Conservation (phyloP, 2,113 vertebrate species). For the Gallinago media region DNA sequence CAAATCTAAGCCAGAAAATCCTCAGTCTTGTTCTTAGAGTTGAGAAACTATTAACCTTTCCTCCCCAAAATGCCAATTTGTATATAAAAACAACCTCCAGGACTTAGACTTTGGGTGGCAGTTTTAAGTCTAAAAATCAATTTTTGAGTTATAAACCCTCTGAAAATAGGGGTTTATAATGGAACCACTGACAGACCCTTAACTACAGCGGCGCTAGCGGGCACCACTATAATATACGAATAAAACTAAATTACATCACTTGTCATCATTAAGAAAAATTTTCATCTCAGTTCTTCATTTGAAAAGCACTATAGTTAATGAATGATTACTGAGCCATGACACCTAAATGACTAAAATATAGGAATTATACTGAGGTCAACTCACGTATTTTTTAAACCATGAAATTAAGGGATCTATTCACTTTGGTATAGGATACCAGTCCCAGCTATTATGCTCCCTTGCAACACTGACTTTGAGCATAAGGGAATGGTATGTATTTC, state of each 20-base stretch:
- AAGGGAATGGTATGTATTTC: constrained; percentile 2
- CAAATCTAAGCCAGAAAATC: not conserved
- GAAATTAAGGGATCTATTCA: constrained; percentile 72
- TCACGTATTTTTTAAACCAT: constrained; percentile 81
- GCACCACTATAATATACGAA: constrained; percentile 70
- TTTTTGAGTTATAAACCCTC: constrained; percentile 69
- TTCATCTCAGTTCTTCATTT: constrained; percentile 80
- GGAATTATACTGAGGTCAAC: constrained; percentile 82
- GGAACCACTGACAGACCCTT: constrained; percentile 68
- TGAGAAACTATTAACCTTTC: constrained; percentile 54
- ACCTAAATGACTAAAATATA: constrained; percentile 81
- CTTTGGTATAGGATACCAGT: constrained; percentile 26
- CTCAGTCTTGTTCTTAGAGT: constrained; percentile 22
- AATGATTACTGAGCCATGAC: constrained; percentile 82
- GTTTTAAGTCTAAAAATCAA: constrained; percentile 68
- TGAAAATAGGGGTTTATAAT: constrained; percentile 34
- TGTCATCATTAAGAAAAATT: constrained; percentile 83
- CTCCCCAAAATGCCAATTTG: constrained; percentile 61
- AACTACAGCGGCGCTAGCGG: constrained; percentile 66
- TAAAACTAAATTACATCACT: constrained; percentile 82
- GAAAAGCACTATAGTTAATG: constrained; percentile 82
- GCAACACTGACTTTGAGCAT: constrained; percentile 40
- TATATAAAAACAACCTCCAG: constrained; percentile 71
- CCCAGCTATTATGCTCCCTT: constrained; percentile 26
- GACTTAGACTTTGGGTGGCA: constrained; percentile 43